Evolutionary conservation across 2,797 vertebrate genomes (phyloP).

Genomic region (Loris lydekkerianus): DNA sequence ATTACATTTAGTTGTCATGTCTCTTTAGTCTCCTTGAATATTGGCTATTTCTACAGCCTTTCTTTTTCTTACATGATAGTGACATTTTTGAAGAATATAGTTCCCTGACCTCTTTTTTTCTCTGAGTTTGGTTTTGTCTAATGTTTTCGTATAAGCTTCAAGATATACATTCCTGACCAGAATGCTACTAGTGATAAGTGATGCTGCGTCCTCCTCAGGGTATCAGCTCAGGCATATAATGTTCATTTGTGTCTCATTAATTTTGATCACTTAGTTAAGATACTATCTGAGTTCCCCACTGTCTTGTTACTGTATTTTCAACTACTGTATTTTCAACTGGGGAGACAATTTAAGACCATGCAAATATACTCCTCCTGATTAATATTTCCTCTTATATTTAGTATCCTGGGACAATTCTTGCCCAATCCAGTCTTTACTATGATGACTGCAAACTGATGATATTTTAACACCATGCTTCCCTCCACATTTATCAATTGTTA

Average conservation of each 20-base stretch:
- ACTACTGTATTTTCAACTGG: not conserved
- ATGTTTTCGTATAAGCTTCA: not conserved
- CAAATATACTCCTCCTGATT: not conserved
- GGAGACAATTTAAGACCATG: not conserved
- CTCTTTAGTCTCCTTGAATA: not conserved
- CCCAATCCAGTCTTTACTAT: not conserved
- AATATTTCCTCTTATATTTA: conserved; percentile 12
- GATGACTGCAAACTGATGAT: not conserved
- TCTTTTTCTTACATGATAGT: not conserved
- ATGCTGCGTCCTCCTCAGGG: not conserved
- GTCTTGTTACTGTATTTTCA: not conserved
- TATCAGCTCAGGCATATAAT: not conserved
- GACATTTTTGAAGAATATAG: conserved; percentile 22
- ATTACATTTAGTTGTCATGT: not conserved
- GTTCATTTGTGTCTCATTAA: not conserved
- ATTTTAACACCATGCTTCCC: not conserved
- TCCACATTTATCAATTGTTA: not conserved
- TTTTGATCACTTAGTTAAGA: conserved; percentile 16
- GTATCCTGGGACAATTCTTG: not conserved
- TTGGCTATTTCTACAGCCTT: not conserved
- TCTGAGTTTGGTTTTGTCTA: not conserved
- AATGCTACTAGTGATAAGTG: not conserved
- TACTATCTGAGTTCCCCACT: not conserved
- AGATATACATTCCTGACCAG: not conserved
- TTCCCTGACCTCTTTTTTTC: not conserved